These are phyloP conservation scores for Lepisosteus oculatus DNA, from an alignment of 2,113 vertebrate genomes.

Conservation along the genomic window DNA sequence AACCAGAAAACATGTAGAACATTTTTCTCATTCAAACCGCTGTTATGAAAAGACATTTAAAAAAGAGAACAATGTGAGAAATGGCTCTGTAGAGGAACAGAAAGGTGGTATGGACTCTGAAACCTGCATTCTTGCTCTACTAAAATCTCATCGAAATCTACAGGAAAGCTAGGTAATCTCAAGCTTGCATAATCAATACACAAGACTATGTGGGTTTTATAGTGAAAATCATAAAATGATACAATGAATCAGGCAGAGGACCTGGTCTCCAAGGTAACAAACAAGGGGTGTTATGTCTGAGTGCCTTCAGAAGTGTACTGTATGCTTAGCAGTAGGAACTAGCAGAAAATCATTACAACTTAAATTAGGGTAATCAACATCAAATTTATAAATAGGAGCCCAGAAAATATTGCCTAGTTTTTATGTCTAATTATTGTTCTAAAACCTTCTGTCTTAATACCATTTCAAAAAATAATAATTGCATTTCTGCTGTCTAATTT, in stretches of 20 bases:
- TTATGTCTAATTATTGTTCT: too few species aligned
- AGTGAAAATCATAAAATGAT: slow-evolving; percentile 10
- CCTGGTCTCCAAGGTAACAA: slow-evolving; percentile 24
- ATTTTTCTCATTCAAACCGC: slow-evolving; percentile 4
- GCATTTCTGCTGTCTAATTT: too few species aligned
- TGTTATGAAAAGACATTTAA: too few species aligned
- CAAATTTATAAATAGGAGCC: neutral
- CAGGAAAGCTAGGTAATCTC: slow-evolving; percentile 8
- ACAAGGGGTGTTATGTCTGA: slow-evolving; percentile 11
- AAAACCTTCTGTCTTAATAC: too few species aligned
- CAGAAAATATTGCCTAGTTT: neutral
- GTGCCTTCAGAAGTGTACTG: slow-evolving; percentile 1
- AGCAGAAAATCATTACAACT: slow-evolving; percentile 16
- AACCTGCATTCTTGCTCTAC: neutral
- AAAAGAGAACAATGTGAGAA: neutral
- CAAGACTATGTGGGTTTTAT: slow-evolving; percentile 15
- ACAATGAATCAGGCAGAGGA: slow-evolving; percentile 10
- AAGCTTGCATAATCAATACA: slow-evolving; percentile 23
- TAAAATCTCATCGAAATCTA: neutral
- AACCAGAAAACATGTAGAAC: neutral
- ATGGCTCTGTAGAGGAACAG: neutral
- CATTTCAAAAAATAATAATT: too few species aligned
- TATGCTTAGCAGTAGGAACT: slow-evolving; percentile 5
- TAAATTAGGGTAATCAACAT: slow-evolving; percentile 1
- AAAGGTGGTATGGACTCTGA: neutral